These are phyloP conservation scores for Zophobas atratus DNA, from an alignment of 1,140 invertebrate species.

Conservation along the genomic window DNA sequence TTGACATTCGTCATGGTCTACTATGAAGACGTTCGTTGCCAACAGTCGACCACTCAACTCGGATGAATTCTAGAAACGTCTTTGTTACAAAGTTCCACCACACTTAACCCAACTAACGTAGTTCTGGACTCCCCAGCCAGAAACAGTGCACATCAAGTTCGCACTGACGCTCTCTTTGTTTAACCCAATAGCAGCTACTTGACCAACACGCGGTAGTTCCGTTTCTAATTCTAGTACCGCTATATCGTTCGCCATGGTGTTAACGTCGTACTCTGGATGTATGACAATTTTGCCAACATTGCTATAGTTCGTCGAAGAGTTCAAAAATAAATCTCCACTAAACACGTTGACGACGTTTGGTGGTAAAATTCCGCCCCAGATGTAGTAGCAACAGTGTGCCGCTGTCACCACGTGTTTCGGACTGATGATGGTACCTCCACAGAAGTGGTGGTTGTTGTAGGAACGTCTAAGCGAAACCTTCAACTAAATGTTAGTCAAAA, in stretches of 20 bases:
- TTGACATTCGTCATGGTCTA: background rate
- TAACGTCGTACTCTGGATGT: background rate
- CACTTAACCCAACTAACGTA: background rate
- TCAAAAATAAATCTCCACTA: background rate
- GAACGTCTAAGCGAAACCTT: background rate
- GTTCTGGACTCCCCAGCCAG: background rate
- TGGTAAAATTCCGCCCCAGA: background rate
- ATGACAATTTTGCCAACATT: background rate
- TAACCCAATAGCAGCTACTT: background rate
- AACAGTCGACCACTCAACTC: background rate
- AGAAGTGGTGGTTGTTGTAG: constrained; percentile 1
- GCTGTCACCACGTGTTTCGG: constrained; percentile 9
- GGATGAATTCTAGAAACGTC: background rate
- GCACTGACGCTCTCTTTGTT: background rate
- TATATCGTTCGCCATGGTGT: background rate
- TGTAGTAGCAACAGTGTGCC: background rate
- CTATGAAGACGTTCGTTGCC: background rate
- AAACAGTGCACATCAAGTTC: background rate
- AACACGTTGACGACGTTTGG: background rate
- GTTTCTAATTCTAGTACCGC: background rate
- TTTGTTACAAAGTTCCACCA: background rate
- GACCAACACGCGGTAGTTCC: background rate
- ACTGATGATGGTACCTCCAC: constrained; percentile 8
- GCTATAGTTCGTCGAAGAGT: background rate
- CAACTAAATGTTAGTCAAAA: background rate